Evolutionary conservation across 2,888 invertebrate genomes (phyloP).

Genomic region (Drosophila paramelanica): DNA sequence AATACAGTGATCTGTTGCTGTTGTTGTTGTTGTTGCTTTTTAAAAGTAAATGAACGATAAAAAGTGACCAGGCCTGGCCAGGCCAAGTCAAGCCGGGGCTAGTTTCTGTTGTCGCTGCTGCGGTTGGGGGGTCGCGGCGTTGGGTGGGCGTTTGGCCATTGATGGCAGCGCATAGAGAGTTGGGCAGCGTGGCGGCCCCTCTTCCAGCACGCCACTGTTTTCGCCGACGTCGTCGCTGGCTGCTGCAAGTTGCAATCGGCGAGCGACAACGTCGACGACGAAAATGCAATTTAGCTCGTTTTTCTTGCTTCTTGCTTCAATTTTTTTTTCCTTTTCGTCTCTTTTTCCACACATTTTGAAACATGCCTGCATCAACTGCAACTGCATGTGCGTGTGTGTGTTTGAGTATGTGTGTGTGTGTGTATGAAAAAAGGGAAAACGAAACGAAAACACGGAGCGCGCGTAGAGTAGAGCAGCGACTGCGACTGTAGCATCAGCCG

Average conservation of each 20-base stretch:
- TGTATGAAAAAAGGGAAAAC: slow-evolving; percentile 78
- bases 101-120: slow-evolving; percentile 27
- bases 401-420: slow-evolving; percentile 23
- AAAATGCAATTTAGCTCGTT: slow-evolving; percentile 81
- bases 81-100: slow-evolving; percentile 44
- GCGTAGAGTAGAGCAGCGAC: slow-evolving; percentile 55
- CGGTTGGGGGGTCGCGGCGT: slow-evolving; percentile 15
- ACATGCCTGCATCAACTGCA: slow-evolving; percentile 54
- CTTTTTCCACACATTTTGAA: slow-evolving; percentile 56
- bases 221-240: slow-evolving; percentile 49
- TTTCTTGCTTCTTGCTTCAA: slow-evolving; percentile 78
- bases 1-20: slow-evolving; percentile 60
- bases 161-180: slow-evolving; percentile 29
- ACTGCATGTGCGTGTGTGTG: slow-evolving; percentile 28
- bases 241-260: slow-evolving; percentile 65
- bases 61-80: slow-evolving; percentile 70
- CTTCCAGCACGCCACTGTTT: slow-evolving; percentile 57
- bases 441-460: slow-evolving; percentile 72
- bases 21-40: slow-evolving; percentile 59
- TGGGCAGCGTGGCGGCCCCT: slow-evolving; percentile 17
- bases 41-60: slow-evolving; percentile 79
- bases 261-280: slow-evolving; percentile 63
- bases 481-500: slow-evolving; percentile 51
- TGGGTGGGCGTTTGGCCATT: slow-evolving; percentile 49
- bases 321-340: slow-evolving; percentile 48